Evolutionary conservation across 2,113 vertebrate genomes (phyloP).

Genomic region (Hippocampus zosterae): DNA sequence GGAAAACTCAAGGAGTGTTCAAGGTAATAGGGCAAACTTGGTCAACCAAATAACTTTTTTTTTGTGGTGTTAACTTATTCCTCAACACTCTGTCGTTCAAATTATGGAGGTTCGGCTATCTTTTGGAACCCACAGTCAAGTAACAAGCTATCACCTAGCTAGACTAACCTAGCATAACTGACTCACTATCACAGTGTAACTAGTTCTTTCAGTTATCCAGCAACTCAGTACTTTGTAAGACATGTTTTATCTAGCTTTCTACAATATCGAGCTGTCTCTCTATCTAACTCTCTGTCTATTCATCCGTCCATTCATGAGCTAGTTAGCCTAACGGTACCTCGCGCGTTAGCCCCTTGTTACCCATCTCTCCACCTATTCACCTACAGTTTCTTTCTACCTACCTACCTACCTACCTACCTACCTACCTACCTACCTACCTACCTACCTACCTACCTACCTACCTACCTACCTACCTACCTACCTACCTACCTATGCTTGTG

Average conservation of each 20-base stretch:
- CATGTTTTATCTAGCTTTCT: not conserved
- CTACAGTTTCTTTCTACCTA: not conserved
- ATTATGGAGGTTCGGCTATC: constrained; percentile 39
- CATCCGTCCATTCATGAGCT: not conserved
- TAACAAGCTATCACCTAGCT: constrained; percentile 8
- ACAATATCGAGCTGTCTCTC: not conserved
- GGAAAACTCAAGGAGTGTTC: constrained; percentile 41
- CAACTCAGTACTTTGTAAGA: no score
- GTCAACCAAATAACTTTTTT: constrained; percentile 27
- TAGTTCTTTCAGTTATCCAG: not conserved
- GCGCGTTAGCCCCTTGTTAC: not conserved
- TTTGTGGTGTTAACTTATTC: constrained; percentile 31
- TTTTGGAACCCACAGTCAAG: constrained; percentile 15
- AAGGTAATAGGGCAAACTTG: constrained; percentile 44
- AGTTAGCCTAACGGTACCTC: not conserved
- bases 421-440: not conserved
- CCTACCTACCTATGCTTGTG: not conserved
- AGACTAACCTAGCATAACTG: not conserved
- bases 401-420: not conserved
- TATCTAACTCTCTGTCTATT: not conserved
- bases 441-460: not conserved
- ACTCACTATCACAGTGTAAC: not conserved
- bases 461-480: not conserved
- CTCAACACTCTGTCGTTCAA: constrained; percentile 48
- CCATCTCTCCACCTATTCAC: not conserved